Conservation (phyloP, 2,113 vertebrate genomes). For the Manacus vitellinus region DNA sequence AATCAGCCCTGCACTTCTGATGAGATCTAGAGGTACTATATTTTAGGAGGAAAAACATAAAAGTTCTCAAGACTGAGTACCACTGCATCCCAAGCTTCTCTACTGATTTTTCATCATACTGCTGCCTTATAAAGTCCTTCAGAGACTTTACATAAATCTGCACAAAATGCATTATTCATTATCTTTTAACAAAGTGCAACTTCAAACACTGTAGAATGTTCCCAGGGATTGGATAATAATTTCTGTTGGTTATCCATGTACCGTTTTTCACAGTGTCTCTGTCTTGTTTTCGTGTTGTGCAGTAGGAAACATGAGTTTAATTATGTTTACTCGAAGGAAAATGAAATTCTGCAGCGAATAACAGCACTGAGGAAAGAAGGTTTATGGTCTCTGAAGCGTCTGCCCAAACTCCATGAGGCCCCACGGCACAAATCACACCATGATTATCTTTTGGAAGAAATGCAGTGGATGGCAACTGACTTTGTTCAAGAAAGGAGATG, state of each 20-base stretch:
- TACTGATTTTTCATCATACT: not conserved
- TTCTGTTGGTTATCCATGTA: not conserved
- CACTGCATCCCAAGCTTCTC: not conserved
- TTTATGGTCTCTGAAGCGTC: slow-evolving; percentile 83
- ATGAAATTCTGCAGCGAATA: slow-evolving; percentile 81
- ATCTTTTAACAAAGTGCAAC: not conserved
- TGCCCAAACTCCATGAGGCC: slow-evolving; percentile 87
- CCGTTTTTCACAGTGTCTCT: not conserved
- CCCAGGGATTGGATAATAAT: not conserved
- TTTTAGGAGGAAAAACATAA: not conserved
- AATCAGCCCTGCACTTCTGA: not conserved
- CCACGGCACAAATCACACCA: slow-evolving; percentile 84
- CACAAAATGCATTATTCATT: not conserved
- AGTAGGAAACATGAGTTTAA: not conserved
- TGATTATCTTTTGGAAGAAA: slow-evolving; percentile 90
- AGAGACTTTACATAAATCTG: not conserved
- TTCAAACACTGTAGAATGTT: not conserved
- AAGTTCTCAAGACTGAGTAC: not conserved
- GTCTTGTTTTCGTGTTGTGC: not conserved
- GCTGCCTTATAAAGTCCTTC: not conserved
- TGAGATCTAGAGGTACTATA: not conserved
- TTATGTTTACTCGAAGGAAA: slow-evolving; percentile 55
- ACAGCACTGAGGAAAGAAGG: slow-evolving; percentile 84
- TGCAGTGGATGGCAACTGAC: slow-evolving; percentile 92
- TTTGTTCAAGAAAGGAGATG: slow-evolving; percentile 89